Evolutionary conservation across 92 coral and sea anemone species (phyloP), one percentile per base, ranked within the genome.

Genomic region (Parazoanthus atlanticus): DNA sequence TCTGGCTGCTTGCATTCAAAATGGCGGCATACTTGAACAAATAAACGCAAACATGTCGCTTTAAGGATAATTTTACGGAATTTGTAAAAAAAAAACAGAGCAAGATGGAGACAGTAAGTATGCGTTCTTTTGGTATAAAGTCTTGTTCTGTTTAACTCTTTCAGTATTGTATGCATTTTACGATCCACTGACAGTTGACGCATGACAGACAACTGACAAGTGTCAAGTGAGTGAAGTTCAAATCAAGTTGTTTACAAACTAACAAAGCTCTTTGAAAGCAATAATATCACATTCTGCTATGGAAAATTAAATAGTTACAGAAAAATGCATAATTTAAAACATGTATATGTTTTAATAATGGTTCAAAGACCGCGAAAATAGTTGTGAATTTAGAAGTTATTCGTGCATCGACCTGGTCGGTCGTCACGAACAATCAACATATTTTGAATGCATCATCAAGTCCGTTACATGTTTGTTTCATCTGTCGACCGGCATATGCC

Each of bases 71-170:
- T 17, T 28, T 52, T 52, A 40, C 25, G 23, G 25, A n/a, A 26
- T 6, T 69, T 1, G 0, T 8, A 3, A 4, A 11, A 0, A 15
- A 41, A 70, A 69, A 8, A 17, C 6, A 70, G 41, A 46, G 66
- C 87, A 46, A 84, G 38, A 84, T 84, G 87, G 87, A 84, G 87
- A 41, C 52, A 17, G 86, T 82, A 30, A 82, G 86, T 82, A 41
- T 67, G 29, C 25, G 54, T 47, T 82, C 32, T 15, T 65, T 70
- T 28, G 32, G 23, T 36, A 65, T 61, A 66, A 61, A 54, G 3
- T 19, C 15, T 36, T 75, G 36, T 1, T 6, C 12, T 10, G 21
- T 61, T 2, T 34, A 56, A 33, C 2, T 8, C 58, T 80, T 49
- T 61, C 28, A 16, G 82, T 12, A n/a, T 78, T 58, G 32, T 29